phyloP scores from a whole-genome alignment of 2,113 vertebrate species.

The Saiga tatarica region DNA sequence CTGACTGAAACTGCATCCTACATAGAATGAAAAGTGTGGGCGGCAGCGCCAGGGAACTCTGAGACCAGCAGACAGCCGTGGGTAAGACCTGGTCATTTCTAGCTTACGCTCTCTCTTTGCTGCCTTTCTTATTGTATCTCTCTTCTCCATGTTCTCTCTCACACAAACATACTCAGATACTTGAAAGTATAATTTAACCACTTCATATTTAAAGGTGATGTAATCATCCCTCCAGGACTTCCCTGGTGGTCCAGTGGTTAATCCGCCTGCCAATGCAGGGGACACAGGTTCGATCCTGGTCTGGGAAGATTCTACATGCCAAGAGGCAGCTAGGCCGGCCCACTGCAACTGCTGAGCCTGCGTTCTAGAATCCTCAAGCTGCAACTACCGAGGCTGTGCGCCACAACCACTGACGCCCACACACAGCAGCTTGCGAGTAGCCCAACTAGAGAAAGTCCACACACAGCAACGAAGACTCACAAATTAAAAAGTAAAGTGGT shows the following conservation, averaged over 20 bases:
- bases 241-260: neutral
- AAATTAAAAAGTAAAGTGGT: neutral
- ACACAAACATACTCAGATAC: neutral
- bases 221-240: neutral
- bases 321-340: neutral
- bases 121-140: neutral
- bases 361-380: neutral
- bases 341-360: neutral
- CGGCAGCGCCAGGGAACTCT: neutral
- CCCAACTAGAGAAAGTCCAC: neutral
- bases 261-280: neutral
- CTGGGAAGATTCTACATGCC: neutral
- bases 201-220: neutral
- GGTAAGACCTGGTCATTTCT: neutral
- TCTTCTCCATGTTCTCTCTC: neutral
- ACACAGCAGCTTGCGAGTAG: neutral
- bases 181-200: neutral
- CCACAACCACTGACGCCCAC: neutral
- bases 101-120: neutral
- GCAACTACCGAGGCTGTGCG: rapidly evolving
- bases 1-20: neutral
- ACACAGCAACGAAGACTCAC: neutral
- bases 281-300: rapidly evolving
- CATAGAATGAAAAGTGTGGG: neutral
- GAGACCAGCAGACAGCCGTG: neutral